A percentile compares a stretch with the other conserved stretches of the same genome.
Conservation (phyloP, 2,888 invertebrate species). For the Onchidella celtica region DNA sequence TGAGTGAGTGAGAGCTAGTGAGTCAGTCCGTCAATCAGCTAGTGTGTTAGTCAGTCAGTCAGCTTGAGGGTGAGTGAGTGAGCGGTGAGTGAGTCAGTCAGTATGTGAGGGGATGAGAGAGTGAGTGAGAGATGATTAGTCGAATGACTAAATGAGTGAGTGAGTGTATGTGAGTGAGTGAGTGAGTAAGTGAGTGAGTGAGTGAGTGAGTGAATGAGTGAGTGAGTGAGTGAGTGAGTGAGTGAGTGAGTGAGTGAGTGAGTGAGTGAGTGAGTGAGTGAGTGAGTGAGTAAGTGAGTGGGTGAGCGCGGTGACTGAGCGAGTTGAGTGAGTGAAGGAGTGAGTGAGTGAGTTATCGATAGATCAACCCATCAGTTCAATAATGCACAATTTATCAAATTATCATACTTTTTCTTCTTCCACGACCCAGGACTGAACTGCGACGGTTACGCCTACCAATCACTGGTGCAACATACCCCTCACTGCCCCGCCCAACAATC, state of each 20-base stretch:
- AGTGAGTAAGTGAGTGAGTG: neutral
- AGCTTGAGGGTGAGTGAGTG: neutral
- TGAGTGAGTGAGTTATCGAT: neutral
- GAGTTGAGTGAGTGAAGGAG: neutral
- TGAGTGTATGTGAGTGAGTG: neutral
- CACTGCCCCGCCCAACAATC: too few relatives aligned
- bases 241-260: conserved; percentile 5
- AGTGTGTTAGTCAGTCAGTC: neutral
- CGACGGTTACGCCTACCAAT: too few relatives aligned
- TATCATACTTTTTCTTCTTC: too few relatives aligned
- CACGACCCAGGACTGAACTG: too few relatives aligned
- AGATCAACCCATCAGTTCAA: too few relatives aligned
- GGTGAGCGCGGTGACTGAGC: too few relatives aligned
- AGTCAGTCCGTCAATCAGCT: neutral
- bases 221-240: neutral
- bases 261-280: neutral
- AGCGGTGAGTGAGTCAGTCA: neutral
- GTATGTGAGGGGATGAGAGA: neutral
- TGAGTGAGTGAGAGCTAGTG: neutral
- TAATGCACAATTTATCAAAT: too few relatives aligned
- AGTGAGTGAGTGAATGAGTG: neutral
- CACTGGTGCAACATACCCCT: too few relatives aligned
- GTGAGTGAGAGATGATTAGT: too few relatives aligned
- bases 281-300: neutral
- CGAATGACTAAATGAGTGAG: neutral